phyloP scores from a whole-genome alignment of 2,797 vertebrate genomes.

The Cyprinodon diabolis region DNA sequence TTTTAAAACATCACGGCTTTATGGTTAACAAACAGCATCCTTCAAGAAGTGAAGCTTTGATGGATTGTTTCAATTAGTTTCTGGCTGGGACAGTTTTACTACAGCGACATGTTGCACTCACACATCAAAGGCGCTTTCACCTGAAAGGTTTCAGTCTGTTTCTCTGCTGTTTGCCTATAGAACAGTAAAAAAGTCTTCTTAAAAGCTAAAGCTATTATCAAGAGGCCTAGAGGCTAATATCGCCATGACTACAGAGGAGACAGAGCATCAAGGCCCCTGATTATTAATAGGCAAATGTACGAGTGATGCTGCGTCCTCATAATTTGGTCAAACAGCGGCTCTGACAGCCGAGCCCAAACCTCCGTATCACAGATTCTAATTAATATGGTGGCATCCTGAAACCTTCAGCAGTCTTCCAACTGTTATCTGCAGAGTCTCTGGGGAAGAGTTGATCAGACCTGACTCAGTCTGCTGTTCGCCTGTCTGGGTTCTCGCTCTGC shows the following conservation, averaged over 20 bases:
- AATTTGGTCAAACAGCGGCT: slow-evolving; percentile 33
- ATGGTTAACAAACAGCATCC: background rate
- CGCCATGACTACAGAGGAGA: background rate
- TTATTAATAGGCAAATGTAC: slow-evolving; percentile 5
- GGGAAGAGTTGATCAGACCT: slow-evolving; percentile 22
- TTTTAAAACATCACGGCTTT: background rate
- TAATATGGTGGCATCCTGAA: slow-evolving; percentile 38
- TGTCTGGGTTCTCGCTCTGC: slow-evolving; percentile 44
- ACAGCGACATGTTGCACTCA: background rate
- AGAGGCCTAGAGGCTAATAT: background rate
- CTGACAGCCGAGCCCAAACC: slow-evolving; percentile 24
- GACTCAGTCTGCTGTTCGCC: slow-evolving; percentile 40
- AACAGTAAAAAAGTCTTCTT: background rate
- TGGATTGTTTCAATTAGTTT: background rate
- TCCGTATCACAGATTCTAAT: slow-evolving; percentile 46
- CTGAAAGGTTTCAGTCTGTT: background rate
- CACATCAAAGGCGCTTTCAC: background rate
- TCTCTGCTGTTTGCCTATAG: background rate
- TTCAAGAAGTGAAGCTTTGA: background rate
- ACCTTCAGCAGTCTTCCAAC: slow-evolving; percentile 33
- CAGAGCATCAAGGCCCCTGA: background rate
- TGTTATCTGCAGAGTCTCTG: slow-evolving; percentile 32
- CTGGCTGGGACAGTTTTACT: background rate
- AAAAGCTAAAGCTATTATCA: background rate
- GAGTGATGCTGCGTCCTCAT: background rate